Evolutionary conservation across 2,888 invertebrate genomes (phyloP).

Genomic region (Hipparchia semele): DNA sequence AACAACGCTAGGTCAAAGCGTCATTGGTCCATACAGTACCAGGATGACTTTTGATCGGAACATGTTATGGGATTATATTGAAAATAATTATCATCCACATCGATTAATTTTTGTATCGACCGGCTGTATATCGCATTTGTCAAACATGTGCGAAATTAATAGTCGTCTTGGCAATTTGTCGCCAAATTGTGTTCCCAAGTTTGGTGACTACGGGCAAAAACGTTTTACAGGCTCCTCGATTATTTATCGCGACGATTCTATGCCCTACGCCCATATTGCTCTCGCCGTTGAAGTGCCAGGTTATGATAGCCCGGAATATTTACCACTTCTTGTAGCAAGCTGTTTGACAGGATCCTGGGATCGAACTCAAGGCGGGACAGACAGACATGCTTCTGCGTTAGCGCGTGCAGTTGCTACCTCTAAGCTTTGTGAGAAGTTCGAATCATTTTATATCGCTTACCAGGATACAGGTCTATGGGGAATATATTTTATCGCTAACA

Average conservation of each 20-base stretch:
- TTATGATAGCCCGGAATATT: conserved; percentile 57
- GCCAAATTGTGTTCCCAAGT: conserved; percentile 28
- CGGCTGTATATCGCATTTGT: conserved; percentile 85
- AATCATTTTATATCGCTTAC: conserved; percentile 72
- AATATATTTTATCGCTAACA: conserved; percentile 64
- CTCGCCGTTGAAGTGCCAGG: conserved; percentile 76
- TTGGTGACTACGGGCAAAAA: conserved; percentile 44
- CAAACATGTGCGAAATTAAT: conserved; percentile 14
- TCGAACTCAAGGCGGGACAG: conserved; percentile 55
- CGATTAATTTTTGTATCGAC: conserved; percentile 89
- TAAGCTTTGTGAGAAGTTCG: conserved; percentile 62
- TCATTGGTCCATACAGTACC: conserved; percentile 87
- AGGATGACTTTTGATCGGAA: conserved; percentile 75
- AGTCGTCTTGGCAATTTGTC: conserved; percentile 14
- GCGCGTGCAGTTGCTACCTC: conserved; percentile 56
- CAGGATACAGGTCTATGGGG: conserved; percentile 76
- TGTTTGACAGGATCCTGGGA: conserved; percentile 70
- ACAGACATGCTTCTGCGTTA: conserved; percentile 53
- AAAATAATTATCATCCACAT: conserved; percentile 63
- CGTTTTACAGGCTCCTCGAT: conserved; percentile 54
- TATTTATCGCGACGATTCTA: conserved; percentile 65
- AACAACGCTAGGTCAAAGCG: conserved; percentile 64
- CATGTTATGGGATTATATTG: conserved; percentile 50
- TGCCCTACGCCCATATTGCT: conserved; percentile 68
- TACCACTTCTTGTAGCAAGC: conserved; percentile 59